Evolutionary conservation across 2,113 vertebrate species (phyloP).

Genomic region (Fulica atra): DNA sequence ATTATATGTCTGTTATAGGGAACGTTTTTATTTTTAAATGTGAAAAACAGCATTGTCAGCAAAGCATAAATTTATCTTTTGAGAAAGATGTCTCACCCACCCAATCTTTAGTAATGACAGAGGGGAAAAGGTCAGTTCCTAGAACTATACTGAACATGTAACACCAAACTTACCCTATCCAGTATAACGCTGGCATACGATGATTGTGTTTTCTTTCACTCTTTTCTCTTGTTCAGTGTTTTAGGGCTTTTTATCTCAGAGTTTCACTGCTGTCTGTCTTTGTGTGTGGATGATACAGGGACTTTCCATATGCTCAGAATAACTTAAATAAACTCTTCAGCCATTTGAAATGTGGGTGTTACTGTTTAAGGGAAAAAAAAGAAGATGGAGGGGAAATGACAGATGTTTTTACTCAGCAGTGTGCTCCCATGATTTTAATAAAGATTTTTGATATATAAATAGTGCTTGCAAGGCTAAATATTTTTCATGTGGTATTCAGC

Average conservation of each 20-base stretch:
- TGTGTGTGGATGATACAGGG: conserved; percentile 6
- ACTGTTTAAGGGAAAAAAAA: conserved; percentile 27
- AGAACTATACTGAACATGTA: rapidly evolving
- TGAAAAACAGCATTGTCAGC: background rate
- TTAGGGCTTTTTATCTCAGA: conserved; percentile 6
- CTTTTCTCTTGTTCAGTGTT: background rate
- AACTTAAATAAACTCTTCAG: conserved; percentile 62
- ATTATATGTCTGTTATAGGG: conserved; percentile 7
- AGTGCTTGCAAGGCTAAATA: conserved; percentile 47
- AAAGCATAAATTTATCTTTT: background rate
- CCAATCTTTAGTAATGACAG: background rate
- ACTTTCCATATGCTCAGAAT: conserved; percentile 61
- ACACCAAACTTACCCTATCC: background rate
- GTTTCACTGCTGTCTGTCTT: conserved; percentile 26
- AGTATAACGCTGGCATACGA: background rate
- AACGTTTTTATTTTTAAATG: conserved; percentile 35
- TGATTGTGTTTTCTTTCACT: background rate
- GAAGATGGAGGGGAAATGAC: conserved; percentile 37
- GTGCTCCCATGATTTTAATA: conserved; percentile 56
- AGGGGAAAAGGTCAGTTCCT: background rate
- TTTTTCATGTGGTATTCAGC: conserved; percentile 52
- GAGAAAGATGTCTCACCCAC: background rate
- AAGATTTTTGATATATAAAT: conserved; percentile 59
- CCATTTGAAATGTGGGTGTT: conserved; percentile 60
- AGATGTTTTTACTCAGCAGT: conserved; percentile 65